Evolutionary conservation across 92 coral and sea anemone genomes (phyloP).

Genomic region (Palythoa grandis): DNA sequence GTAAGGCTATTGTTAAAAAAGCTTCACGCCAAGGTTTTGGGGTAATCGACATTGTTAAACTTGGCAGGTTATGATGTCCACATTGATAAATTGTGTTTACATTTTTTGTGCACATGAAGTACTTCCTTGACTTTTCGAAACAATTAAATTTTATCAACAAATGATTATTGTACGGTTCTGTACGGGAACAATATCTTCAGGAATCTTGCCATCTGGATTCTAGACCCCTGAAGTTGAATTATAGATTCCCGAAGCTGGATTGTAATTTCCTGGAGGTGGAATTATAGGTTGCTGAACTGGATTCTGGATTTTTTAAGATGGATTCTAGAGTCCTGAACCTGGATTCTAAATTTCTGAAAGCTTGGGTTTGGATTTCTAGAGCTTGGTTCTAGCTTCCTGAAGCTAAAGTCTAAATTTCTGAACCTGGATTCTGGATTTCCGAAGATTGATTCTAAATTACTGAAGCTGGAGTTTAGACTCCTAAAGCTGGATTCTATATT

Average conservation of each 20-base stretch:
- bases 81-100: too few species aligned
- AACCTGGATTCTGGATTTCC: neutral
- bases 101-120: too few species aligned
- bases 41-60: neutral
- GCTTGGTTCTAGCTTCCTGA: neutral
- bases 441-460: neutral
- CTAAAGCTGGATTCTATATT: too few species aligned
- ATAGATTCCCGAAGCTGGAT: neutral
- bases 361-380: neutral
- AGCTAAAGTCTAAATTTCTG: neutral
- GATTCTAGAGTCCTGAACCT: neutral
- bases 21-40: neutral
- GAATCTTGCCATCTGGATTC: too few species aligned
- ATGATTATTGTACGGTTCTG: too few species aligned
- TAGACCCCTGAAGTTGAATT: neutral
- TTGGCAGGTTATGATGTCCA: neutral
- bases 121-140: too few species aligned
- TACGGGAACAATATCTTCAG: too few species aligned
- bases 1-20: neutral
- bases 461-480: neutral
- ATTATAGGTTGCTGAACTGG: neutral
- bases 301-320: neutral
- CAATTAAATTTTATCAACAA: too few species aligned
- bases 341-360: neutral
- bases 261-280: neutral